Evolutionary conservation across 2,113 vertebrate genomes (phyloP), one percentile per base, ranked within the genome.

Genomic region (Ctenomys sociabilis): DNA sequence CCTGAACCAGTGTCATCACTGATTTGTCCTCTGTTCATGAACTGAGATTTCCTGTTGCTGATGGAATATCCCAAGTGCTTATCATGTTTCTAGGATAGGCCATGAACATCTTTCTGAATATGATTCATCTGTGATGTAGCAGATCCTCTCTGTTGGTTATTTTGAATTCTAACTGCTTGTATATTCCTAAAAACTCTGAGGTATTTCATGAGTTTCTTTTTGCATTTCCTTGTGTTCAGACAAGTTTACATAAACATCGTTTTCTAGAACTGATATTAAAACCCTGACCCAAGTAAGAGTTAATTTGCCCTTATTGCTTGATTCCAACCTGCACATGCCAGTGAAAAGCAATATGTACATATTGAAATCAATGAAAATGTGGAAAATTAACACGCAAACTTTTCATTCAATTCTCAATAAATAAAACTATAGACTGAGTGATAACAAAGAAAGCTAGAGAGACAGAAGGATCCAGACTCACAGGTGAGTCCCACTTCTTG

Each of bases 271-370:
- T 22, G n/a, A 40, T 19, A 14, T 72, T 7, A 72, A n/a, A 37
- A 21, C 7, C 16, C 35, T 19, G 68, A 37, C 35, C 37, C n/a
- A n/a, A 68, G 66, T 68, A 70, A n/a, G 68, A n/a, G 32, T n/a
- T n/a, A 70, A 70, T 70, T 70, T 19, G n/a, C n/a, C n/a, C n/a
- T n/a, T n/a, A n/a, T n/a, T n/a, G n/a, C n/a, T n/a, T n/a, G n/a
- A n/a, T n/a, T n/a, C n/a, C n/a, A n/a, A n/a, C n/a, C 16, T 13
- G 12, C 16, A n/a, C 5, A 19, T 7, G n/a, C 10, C 21, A 2
- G 2, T 43, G 37, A 75, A 75, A 43, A 26, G 0, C 11, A 75
- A 5, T 3, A 43, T 24, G 0, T 24, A 26, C 37, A 6, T 75
- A 75, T 5, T 26, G 10, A 75, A 75, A 75, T 43, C 9, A 26